Percentiles rank a stretch among this genome's conserved stretches.
These are phyloP conservation scores for Ametastegia equiseti DNA, from an alignment of 2,888 invertebrate genomes.

Conservation along the genomic window DNA sequence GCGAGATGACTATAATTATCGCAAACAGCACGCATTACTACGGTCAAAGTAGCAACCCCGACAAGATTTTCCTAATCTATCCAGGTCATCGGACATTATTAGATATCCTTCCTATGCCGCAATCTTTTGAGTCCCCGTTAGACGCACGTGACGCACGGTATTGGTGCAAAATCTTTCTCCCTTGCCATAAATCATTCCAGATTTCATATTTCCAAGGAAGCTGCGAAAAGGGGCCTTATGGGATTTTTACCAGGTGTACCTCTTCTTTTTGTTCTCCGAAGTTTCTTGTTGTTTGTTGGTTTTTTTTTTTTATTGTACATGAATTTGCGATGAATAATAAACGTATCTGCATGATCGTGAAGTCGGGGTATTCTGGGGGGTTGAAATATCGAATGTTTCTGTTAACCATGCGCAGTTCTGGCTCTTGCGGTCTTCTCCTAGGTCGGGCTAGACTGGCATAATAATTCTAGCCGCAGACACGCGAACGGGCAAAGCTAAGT, in stretches of 20 bases:
- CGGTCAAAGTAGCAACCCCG: slow-evolving; percentile 11
- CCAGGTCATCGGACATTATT: slow-evolving; percentile 20
- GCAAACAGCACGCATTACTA: slow-evolving; percentile 33
- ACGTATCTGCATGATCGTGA: too few relatives aligned
- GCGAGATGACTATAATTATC: slow-evolving; percentile 9
- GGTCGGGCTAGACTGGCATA: neutral
- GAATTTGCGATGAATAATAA: too few relatives aligned
- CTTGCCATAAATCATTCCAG: too few relatives aligned
- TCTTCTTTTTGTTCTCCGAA: too few relatives aligned
- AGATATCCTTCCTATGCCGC: neutral
- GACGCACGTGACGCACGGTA: neutral
- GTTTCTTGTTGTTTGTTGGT: too few relatives aligned
- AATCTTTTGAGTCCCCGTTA: neutral
- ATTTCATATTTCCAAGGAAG: neutral
- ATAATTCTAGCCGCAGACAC: neutral
- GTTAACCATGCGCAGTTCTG: neutral
- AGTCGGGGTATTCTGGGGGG: too few relatives aligned
- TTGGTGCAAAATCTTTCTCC: too few relatives aligned
- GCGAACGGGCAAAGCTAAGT: slow-evolving; percentile 8
- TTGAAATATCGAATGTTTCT: neutral
- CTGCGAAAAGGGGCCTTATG: too few relatives aligned
- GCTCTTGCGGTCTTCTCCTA: neutral
- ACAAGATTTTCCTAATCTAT: slow-evolving; percentile 26
- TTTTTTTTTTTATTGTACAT: too few relatives aligned
- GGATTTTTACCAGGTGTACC: too few relatives aligned